Evolutionary conservation across 2,113 vertebrate genomes (phyloP), one percentile per base, ranked within the genome.

Genomic region (Periophthalmus modestus): DNA sequence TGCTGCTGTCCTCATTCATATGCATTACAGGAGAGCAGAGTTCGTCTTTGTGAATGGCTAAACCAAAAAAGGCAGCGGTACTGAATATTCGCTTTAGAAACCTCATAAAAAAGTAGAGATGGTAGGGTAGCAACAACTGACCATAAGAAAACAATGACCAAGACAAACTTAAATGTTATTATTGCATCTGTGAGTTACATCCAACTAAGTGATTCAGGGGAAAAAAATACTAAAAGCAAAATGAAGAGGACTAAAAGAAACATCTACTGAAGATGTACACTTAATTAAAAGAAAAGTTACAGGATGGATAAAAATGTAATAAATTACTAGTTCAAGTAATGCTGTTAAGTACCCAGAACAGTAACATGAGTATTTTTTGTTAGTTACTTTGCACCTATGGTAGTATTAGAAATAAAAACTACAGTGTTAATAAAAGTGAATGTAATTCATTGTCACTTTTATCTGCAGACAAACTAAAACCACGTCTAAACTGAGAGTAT

Each of bases 1-100:
- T 89, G 86, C 82, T 84, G 75, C 69, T 74, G 75, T 55, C 47
- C 43, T 75, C 66, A 86, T 92, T 89, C 84, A 86, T 72, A 92
- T 90, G 89, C n/a, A 84, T 81, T 62, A 61, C 18, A 12, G 65
- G 68, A 78, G 16, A 75, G 80, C 66, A 69, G 65, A 79, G 74
- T 82, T 75, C 73, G 43, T 68, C 68, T 5, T 15, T 43, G n/a
- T 82, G 77, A 80, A 87, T 81, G 74, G 72, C n/a, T 79, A 63
- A 84, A 81, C 75, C 82, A 70, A 89, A 85, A 86, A 82, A 67
- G 73, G 79, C 73, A 87, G 79, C 77, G 66, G 79, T 70, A 62
- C 71, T 50, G 72, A 80, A 81, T 81, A 67, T 66, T 72, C 61
- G 72, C 74, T 77, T 75, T 72, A 5, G 71, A 85, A 82, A 77